phyloP scores from a whole-genome alignment of 2,888 invertebrate genomes.

The Eurois occulta region DNA sequence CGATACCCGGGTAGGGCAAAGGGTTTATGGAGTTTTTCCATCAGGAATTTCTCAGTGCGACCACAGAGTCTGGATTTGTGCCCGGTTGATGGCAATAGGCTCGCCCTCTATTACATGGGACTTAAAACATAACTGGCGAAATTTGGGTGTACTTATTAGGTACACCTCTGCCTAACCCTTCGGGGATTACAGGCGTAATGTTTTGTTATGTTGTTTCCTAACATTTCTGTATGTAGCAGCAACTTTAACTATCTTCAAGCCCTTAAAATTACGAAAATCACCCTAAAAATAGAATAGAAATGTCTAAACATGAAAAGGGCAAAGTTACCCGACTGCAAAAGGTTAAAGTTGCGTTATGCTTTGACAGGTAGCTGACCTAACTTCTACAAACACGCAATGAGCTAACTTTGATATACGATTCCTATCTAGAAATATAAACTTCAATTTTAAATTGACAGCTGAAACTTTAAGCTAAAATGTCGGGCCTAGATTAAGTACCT shows the following conservation, averaged over 20 bases:
- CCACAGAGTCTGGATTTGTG: too few species aligned
- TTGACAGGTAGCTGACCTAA: constrained; percentile 15
- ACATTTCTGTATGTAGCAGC: neutral
- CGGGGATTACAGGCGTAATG: too few species aligned
- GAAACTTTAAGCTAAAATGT: neutral
- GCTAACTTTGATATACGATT: neutral
- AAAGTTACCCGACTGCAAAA: constrained; percentile 10
- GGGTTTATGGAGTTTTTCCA: too few species aligned
- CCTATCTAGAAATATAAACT: neutral
- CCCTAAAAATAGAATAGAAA: constrained; percentile 16
- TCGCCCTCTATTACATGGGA: too few species aligned
- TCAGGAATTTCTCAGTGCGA: too few species aligned
- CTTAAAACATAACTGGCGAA: too few species aligned
- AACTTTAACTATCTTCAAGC: neutral
- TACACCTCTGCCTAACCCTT: too few species aligned
- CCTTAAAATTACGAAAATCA: neutral
- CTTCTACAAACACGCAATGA: neutral
- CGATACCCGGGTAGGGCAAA: too few species aligned
- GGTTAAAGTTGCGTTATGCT: constrained; percentile 35
- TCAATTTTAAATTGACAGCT: constrained; percentile 21
- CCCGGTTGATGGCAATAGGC: too few species aligned
- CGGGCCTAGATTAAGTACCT: neutral
- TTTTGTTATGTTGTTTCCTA: neutral
- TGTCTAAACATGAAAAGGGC: constrained; percentile 14
- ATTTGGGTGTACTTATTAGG: too few species aligned